A percentile compares a stretch with the other conserved stretches of the same genome.
Conservation (phyloP, 1,140 invertebrate species). For the Saccostrea glomerata region DNA sequence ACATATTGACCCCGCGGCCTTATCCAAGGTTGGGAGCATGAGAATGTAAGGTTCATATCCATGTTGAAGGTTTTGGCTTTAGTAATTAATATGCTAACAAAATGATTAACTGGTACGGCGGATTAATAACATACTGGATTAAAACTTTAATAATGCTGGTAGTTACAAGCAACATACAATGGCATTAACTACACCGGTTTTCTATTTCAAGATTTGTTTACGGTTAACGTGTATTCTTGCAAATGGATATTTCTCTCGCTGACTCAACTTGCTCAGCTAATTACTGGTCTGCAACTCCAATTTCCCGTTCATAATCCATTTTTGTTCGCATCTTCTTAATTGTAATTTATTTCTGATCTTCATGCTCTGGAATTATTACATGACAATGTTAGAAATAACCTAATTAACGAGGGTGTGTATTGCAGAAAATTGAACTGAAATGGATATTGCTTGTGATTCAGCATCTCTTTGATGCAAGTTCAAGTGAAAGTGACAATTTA, state of each 20-base stretch:
- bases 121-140: not conserved
- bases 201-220: not conserved
- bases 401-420: constrained; percentile 22
- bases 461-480: not conserved
- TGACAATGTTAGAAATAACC: constrained; percentile 16
- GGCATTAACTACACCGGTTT: not conserved
- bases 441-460: not conserved
- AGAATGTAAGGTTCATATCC: not conserved
- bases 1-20: no score
- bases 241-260: not conserved
- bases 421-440: not conserved
- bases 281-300: not conserved
- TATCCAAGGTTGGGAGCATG: no score
- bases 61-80: constrained; percentile 8
- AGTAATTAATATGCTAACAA: constrained; percentile 34
- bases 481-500: not conserved
- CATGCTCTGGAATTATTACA: not conserved
- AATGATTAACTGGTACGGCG: constrained; percentile 23
- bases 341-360: constrained; percentile 16
- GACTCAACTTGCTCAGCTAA: not conserved
- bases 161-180: constrained; percentile 9
- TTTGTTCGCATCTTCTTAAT: not conserved
- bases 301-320: not conserved
- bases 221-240: not conserved
- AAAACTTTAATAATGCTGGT: constrained; percentile 12